Conservation (phyloP, 2,113 vertebrate species). For the Notothenia coriiceps region DNA sequence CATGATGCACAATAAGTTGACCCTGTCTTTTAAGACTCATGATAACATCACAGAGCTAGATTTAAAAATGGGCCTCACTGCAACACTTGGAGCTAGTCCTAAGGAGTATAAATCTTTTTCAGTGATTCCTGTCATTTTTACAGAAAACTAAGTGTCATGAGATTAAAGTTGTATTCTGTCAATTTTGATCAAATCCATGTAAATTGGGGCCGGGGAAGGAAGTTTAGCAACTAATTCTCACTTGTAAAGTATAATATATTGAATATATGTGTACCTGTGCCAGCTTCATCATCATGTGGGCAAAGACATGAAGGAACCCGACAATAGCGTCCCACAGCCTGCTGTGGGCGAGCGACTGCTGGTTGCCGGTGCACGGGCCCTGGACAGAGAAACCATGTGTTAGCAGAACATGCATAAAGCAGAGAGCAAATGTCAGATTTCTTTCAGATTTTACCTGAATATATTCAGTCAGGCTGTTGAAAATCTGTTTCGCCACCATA, state of each 20-base stretch:
- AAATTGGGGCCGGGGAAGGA: background rate
- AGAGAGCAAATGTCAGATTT: background rate
- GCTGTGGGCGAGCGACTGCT: slow-evolving; percentile 96
- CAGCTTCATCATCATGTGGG: slow-evolving; percentile 99
- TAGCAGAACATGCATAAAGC: slow-evolving; percentile 4
- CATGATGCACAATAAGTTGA: background rate
- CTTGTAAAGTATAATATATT: background rate
- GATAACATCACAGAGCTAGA: background rate
- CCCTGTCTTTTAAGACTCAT: background rate
- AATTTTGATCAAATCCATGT: background rate
- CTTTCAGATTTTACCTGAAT: slow-evolving; percentile 88
- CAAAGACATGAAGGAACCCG: slow-evolving; percentile 97
- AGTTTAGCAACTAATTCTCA: background rate
- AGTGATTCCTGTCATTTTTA: slow-evolving; percentile 2
- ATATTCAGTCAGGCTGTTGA: slow-evolving; percentile 96
- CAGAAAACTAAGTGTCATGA: slow-evolving; percentile 34
- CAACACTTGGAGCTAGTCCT: background rate
- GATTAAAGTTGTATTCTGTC: slow-evolving; percentile 3
- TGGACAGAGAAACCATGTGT: slow-evolving; percentile 55
- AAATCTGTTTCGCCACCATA: slow-evolving; percentile 95
- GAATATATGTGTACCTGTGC: slow-evolving; percentile 87
- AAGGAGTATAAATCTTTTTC: background rate
- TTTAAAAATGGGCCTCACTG: background rate
- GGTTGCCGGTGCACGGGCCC: slow-evolving; percentile 97
- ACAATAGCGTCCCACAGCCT: slow-evolving; percentile 97